These are phyloP conservation scores for Tethya wilhelma DNA, from an alignment of 37 sponge, comb jelly and placozoan species.

Conservation along the genomic window DNA sequence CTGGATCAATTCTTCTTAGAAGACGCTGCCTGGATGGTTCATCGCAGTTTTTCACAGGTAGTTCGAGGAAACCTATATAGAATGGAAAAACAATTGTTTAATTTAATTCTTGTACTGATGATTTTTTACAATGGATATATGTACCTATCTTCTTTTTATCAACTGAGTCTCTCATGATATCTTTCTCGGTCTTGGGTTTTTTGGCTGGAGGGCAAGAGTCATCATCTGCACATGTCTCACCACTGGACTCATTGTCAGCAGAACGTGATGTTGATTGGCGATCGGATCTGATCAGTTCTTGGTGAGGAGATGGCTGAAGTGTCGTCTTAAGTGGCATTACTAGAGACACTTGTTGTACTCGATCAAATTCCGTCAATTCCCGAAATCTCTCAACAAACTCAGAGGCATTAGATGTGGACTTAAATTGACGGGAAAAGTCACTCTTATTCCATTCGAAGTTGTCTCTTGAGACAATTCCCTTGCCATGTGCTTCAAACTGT, in stretches of 20 bases:
- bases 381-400: constrained; percentile 1
- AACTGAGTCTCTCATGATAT: no score
- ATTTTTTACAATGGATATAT: no score
- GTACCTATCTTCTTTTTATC: no score
- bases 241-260: neutral
- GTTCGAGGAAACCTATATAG: constrained; percentile 2
- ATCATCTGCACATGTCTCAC: neutral
- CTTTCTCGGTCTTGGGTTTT: no score
- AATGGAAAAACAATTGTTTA: no score
- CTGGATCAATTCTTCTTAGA: constrained; percentile 20
- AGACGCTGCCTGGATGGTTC: constrained; percentile 18
- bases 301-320: neutral
- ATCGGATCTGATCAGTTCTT: neutral
- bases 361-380: neutral
- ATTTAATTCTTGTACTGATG: no score
- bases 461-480: neutral
- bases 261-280: no score
- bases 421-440: neutral
- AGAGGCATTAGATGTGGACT: neutral
- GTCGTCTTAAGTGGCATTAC: neutral
- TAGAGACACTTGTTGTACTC: neutral
- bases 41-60: constrained; percentile 1
- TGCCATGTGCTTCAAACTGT: neutral
- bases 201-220: no score
- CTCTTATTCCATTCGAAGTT: neutral